Conservation (phyloP, 1,140 invertebrate species). For the Paraescarpia echinospica region DNA sequence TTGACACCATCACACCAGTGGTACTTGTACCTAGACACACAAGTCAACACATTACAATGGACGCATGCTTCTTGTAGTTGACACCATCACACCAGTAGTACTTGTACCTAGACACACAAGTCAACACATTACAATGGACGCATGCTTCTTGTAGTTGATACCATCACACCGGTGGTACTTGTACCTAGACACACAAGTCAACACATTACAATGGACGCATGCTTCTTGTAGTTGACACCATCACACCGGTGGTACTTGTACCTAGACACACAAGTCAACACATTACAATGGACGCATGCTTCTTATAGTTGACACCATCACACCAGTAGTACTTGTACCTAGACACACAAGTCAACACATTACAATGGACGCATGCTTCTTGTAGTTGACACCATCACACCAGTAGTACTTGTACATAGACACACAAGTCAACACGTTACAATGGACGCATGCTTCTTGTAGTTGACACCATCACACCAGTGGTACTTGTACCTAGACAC, state of each 20-base stretch:
- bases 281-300: conserved; percentile 58
- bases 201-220: too few species aligned
- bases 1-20: conserved; percentile 85
- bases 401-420: conserved; percentile 85
- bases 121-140: too few species aligned
- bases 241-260: too few species aligned
- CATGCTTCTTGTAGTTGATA: conserved; percentile 61
- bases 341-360: conserved; percentile 20
- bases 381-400: conserved; percentile 83
- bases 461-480: conserved; percentile 84
- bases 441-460: conserved; percentile 70
- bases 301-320: conserved; percentile 82
- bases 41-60: neutral
- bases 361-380: conserved; percentile 64
- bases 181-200: conserved; percentile 57
- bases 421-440: too few species aligned
- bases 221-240: too few species aligned
- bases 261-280: too few species aligned
- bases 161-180: conserved; percentile 93
- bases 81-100: conserved; percentile 91
- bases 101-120: conserved; percentile 68
- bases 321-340: conserved; percentile 92
- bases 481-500: conserved; percentile 80
- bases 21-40: conserved; percentile 78
- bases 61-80: conserved; percentile 73